Conservation (phyloP, 2,797 vertebrate genomes). For the Zalophus californianus region DNA sequence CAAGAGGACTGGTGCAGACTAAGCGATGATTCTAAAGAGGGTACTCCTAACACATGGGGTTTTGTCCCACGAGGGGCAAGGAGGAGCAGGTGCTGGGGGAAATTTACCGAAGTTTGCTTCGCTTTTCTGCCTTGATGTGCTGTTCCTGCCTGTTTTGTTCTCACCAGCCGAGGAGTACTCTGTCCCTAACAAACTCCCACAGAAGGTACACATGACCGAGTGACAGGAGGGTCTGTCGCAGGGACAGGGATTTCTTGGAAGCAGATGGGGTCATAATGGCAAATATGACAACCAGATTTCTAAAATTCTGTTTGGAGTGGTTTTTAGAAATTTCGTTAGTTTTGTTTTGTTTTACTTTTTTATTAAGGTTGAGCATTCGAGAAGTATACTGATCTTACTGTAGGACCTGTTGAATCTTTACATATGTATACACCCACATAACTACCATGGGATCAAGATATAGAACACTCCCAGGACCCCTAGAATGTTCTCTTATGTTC, state of each 20-base stretch:
- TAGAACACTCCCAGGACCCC: background rate
- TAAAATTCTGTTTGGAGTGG: background rate
- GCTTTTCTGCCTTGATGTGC: background rate
- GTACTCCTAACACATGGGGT: background rate
- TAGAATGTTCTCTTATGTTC: background rate
- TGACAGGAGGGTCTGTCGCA: background rate
- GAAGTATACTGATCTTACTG: background rate
- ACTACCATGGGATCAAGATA: background rate
- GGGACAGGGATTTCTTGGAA: background rate
- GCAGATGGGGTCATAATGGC: background rate
- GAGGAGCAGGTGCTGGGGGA: background rate
- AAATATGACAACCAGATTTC: background rate
- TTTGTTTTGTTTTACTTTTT: constrained; percentile 34
- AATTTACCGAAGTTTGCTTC: background rate
- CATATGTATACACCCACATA: background rate
- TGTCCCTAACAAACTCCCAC: background rate
- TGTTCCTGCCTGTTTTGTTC: background rate
- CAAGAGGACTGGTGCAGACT: background rate
- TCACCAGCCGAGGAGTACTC: background rate
- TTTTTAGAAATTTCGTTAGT: background rate
- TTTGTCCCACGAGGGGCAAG: background rate
- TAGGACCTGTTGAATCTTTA: background rate
- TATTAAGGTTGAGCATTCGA: background rate
- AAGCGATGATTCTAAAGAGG: background rate
- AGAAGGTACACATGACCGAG: background rate